These are phyloP conservation scores for Smutsia temminckii DNA, from an alignment of 2,797 vertebrate species.

Conservation along the genomic window DNA sequence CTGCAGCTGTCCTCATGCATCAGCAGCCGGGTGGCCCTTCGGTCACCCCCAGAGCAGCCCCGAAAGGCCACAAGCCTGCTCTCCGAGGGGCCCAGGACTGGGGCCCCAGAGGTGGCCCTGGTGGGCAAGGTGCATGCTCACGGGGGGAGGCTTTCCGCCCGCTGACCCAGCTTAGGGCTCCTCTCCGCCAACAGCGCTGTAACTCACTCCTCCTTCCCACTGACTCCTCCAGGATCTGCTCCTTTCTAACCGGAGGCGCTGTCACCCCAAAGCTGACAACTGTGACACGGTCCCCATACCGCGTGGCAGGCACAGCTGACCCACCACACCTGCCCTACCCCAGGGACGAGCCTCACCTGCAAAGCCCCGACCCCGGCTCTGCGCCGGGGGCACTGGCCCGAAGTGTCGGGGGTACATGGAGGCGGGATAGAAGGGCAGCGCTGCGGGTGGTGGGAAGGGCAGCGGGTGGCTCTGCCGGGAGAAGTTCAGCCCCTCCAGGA, in stretches of 20 bases:
- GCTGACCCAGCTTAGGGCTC: not conserved
- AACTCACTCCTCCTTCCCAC: not conserved
- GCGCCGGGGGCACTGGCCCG: slow-evolving; percentile 91
- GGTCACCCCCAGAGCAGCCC: too few species aligned
- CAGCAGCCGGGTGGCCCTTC: too few species aligned
- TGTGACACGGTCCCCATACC: not conserved
- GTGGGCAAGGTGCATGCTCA: not conserved
- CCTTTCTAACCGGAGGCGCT: not conserved
- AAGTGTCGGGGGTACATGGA: slow-evolving; percentile 92
- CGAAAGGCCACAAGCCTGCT: too few species aligned
- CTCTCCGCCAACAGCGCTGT: not conserved
- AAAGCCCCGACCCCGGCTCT: slow-evolving; percentile 90
- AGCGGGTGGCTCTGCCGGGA: slow-evolving; percentile 91
- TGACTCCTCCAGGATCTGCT: not conserved
- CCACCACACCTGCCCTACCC: too few species aligned
- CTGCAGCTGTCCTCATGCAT: too few species aligned
- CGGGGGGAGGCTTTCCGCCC: not conserved
- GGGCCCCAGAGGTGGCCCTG: too few species aligned
- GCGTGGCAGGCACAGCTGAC: too few species aligned
- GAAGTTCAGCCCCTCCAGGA: slow-evolving; percentile 95
- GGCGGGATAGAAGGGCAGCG: slow-evolving; percentile 94
- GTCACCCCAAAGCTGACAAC: not conserved
- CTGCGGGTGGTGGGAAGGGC: slow-evolving; percentile 91
- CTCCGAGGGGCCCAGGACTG: too few species aligned
- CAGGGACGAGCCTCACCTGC: slow-evolving; percentile 86